phyloP scores from a whole-genome alignment of 2,113 vertebrate species.

The Hippocampus comes region DNA sequence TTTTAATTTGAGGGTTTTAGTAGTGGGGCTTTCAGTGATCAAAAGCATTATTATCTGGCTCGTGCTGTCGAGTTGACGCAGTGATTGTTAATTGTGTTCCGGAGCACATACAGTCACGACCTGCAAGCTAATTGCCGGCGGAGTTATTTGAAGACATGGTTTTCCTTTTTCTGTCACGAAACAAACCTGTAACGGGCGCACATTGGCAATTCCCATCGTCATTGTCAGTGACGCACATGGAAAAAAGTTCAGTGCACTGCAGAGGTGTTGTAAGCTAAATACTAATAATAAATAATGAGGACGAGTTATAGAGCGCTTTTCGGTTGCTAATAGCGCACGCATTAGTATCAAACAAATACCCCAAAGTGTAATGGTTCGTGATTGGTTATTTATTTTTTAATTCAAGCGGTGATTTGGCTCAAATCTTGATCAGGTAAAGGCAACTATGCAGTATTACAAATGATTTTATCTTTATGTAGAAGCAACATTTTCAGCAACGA shows the following conservation, averaged over 20 bases:
- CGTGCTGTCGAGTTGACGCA: neutral
- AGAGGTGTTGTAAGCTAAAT: neutral
- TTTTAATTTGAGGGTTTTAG: conserved; percentile 13
- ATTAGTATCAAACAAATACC: no score
- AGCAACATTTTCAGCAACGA: no score
- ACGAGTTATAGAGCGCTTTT: no score
- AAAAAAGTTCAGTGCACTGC: no score
- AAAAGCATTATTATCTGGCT: conserved; percentile 7
- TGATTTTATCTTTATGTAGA: no score
- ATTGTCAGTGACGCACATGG: neutral
- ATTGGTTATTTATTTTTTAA: no score
- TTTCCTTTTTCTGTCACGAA: neutral
- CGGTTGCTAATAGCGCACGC: no score
- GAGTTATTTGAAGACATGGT: neutral
- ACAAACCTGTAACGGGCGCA: neutral
- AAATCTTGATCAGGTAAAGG: no score
- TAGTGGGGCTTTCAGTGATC: neutral
- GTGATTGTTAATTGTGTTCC: neutral
- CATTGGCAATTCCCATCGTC: neutral
- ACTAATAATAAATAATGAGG: neutral
- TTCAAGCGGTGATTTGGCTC: no score
- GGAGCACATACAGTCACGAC: neutral
- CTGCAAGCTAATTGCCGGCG: neutral
- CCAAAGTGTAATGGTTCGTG: no score
- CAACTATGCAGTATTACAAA: no score